Evolutionary conservation across 2,797 vertebrate genomes (phyloP), one percentile per base, ranked within the genome.

Genomic region (Meriones psammophilus): DNA sequence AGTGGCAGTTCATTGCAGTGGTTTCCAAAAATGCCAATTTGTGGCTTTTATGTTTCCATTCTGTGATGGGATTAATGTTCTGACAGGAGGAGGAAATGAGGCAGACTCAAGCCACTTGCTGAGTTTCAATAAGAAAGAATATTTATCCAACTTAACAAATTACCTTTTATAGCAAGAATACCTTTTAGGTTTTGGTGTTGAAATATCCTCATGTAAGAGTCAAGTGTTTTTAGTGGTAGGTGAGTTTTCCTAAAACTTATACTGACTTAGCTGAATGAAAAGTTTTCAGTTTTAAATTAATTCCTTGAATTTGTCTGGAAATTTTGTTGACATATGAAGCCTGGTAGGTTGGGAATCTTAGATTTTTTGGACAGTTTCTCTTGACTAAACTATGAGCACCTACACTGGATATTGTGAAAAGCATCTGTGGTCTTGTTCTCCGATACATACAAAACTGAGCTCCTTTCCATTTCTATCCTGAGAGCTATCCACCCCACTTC

Each of bases 231-330:
- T 60, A 4, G 33, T 68, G 73, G 91, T 83, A 56, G 81, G 46
- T 42, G 58, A 12, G 1, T 89, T 90, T 64, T 77, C 87, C 54
- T 28, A n/a, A 60, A 42, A 93, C 26, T 2, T 78, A 83, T 42
- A 5, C 18, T 56, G 50, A 89, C 20, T 80, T 92, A 77, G 46
- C 54, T 42, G 79, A 92, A 93, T 87, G 68, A 90, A 93, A 86
- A 87, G 2, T 46, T 87, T 42, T 42, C 50, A 54, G 14, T 73
- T 22, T 95, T 73, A 73, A 93, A 77, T n/a, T 56, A 13, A 24
- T 92, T 90, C 3, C 46, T 76, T 26, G 36, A 84, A 84, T 96
- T 74, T 85, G 76, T 78, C 84, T 96, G 86, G 68, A 89, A 91
- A 85, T 69, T 56, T 88, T 85, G 26, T 36, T 88, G 42, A 1